phyloP scores from a whole-genome alignment of 2,888 invertebrate genomes.

The Cheilosia vulpina region DNA sequence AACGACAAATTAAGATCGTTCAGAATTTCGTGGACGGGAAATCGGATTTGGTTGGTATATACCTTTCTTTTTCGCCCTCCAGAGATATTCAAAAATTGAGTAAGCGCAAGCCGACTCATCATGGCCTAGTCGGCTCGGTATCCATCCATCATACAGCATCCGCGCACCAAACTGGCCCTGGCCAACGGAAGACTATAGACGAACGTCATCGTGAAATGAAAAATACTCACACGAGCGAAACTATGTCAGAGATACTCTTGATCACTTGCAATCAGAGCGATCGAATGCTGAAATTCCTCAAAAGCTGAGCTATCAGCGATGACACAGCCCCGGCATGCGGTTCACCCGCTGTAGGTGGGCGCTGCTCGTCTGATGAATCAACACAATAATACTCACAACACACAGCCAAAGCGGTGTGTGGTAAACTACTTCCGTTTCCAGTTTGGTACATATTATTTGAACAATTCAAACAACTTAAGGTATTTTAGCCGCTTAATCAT shows the following conservation, averaged over 20 bases:
- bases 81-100: conserved; percentile 8
- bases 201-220: conserved; percentile 11
- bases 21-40: conserved; percentile 26
- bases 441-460: conserved; percentile 2
- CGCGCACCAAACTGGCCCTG: background rate
- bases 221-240: conserved; percentile 9
- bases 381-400: conserved; percentile 6
- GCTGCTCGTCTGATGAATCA: conserved; percentile 45
- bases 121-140: background rate
- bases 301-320: conserved; percentile 40
- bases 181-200: background rate
- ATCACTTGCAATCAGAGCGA: background rate
- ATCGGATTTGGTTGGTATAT: conserved; percentile 22
- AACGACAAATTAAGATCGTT: conserved; percentile 1
- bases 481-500: conserved; percentile 35
- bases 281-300: conserved; percentile 34
- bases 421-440: conserved; percentile 43
- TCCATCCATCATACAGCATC: background rate
- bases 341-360: conserved; percentile 23
- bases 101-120: conserved; percentile 37
- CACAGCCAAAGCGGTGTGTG: background rate
- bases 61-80: conserved; percentile 9
- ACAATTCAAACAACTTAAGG: conserved; percentile 4
- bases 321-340: conserved; percentile 39
- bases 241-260: conserved; percentile 14